Conservation (phyloP, 2,113 vertebrate genomes). For the Eurypyga helias region DNA sequence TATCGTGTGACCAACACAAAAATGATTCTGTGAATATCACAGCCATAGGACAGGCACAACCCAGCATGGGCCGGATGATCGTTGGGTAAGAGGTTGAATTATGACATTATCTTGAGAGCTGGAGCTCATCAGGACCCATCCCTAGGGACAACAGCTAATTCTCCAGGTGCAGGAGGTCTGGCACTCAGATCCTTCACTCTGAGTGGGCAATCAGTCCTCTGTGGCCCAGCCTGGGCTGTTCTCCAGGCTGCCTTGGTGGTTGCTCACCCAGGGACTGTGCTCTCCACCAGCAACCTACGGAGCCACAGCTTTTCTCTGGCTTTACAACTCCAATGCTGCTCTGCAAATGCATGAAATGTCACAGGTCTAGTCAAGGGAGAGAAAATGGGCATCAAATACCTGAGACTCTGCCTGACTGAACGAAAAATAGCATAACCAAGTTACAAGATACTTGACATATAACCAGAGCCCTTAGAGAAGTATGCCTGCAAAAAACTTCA, state of each 20-base stretch:
- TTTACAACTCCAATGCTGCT: background rate
- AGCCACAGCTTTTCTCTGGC: background rate
- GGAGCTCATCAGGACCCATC: background rate
- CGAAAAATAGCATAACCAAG: background rate
- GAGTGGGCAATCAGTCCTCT: background rate
- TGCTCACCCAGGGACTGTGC: accelerated
- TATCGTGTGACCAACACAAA: accelerated
- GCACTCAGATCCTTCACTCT: too few relatives aligned
- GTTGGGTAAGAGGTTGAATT: background rate
- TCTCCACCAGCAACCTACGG: background rate
- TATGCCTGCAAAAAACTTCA: background rate
- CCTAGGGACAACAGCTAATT: background rate
- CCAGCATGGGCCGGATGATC: accelerated
- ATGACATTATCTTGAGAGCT: background rate
- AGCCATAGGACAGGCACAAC: background rate
- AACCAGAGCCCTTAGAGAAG: background rate
- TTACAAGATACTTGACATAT: background rate
- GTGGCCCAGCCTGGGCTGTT: background rate
- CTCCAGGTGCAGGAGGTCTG: background rate
- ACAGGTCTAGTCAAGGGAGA: background rate
- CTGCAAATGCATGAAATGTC: background rate
- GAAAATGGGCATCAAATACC: background rate
- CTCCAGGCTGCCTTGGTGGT: background rate
- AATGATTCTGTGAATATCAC: background rate
- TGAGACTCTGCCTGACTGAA: background rate